phyloP scores from a whole-genome alignment of 2,888 invertebrate species.

The Aporophyla nigra region DNA sequence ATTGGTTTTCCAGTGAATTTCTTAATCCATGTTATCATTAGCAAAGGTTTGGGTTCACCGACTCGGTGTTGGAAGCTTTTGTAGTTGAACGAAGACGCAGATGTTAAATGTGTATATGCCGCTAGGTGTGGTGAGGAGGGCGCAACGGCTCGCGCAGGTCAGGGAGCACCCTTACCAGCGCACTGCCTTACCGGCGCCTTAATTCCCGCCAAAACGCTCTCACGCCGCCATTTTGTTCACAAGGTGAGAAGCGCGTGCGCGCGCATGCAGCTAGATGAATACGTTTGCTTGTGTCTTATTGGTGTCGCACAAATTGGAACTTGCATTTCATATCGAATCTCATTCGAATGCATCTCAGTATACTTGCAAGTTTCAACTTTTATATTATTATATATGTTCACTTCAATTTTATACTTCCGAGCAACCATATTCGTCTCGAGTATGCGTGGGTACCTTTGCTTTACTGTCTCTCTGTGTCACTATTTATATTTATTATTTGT shows the following conservation, averaged over 20 bases:
- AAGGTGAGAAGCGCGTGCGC: slow-evolving; percentile 90
- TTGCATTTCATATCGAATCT: slow-evolving; percentile 59
- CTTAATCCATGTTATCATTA: slow-evolving; percentile 58
- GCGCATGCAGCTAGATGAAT: slow-evolving; percentile 82
- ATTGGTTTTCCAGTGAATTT: slow-evolving; percentile 64
- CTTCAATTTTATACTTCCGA: slow-evolving; percentile 63
- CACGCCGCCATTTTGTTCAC: slow-evolving; percentile 90
- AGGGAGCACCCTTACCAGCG: slow-evolving; percentile 99
- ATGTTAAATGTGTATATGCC: slow-evolving; percentile 88
- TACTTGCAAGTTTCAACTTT: slow-evolving; percentile 58
- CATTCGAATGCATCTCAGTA: slow-evolving; percentile 48
- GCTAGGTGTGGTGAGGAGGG: slow-evolving; percentile 96
- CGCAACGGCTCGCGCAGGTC: slow-evolving; percentile 96
- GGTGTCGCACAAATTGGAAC: slow-evolving; percentile 62
- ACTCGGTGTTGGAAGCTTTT: slow-evolving; percentile 74
- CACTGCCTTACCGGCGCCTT: slow-evolving; percentile 94
- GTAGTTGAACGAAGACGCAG: slow-evolving; percentile 79
- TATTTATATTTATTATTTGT: slow-evolving; percentile 85
- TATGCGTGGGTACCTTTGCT: slow-evolving; percentile 86
- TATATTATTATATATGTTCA: slow-evolving; percentile 42
- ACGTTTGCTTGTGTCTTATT: slow-evolving; percentile 77
- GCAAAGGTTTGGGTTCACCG: slow-evolving; percentile 69
- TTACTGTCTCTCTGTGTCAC: slow-evolving; percentile 89
- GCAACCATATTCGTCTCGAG: slow-evolving; percentile 81
- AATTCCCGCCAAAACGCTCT: slow-evolving; percentile 88